Conservation (phyloP, 2,797 vertebrate genomes). For the Darevskia nairensis region DNA sequence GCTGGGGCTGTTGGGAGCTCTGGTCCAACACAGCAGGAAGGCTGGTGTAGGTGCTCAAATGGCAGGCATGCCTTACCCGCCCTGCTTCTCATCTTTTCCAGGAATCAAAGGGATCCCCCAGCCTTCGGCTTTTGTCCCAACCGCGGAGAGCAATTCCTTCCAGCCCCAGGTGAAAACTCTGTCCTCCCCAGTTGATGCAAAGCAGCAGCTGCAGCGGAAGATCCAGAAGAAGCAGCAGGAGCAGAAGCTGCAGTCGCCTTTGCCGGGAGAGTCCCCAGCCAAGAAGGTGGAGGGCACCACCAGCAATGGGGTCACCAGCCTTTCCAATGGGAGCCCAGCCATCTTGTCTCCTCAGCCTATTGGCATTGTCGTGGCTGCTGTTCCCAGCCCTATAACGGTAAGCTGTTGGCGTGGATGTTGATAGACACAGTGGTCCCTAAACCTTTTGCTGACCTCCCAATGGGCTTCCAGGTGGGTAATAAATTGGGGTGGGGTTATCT, state of each 20-base stretch:
- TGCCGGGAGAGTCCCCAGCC: slow-evolving; percentile 85
- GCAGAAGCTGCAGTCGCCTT: slow-evolving; percentile 93
- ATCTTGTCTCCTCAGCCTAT: slow-evolving; percentile 92
- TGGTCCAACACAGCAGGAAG: background rate
- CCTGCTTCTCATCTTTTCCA: slow-evolving; percentile 69
- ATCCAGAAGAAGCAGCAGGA: slow-evolving; percentile 99
- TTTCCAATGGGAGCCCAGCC: slow-evolving; percentile 88
- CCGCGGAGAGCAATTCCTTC: slow-evolving; percentile 91
- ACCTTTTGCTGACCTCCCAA: too few relatives aligned
- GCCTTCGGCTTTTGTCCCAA: slow-evolving; percentile 91
- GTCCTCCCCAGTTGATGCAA: slow-evolving; percentile 93
- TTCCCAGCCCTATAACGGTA: slow-evolving; percentile 96
- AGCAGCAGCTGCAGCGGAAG: slow-evolving; percentile 98
- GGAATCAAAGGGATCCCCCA: slow-evolving; percentile 88
- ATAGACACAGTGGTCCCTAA: too few relatives aligned
- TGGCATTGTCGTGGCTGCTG: slow-evolving; percentile 94
- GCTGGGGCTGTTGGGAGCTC: too few relatives aligned
- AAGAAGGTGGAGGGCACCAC: slow-evolving; percentile 83
- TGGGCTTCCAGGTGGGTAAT: too few relatives aligned
- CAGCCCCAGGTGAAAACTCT: slow-evolving; percentile 91
- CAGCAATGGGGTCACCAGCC: slow-evolving; percentile 81
- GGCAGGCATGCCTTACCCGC: rapidly evolving
- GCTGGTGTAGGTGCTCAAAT: background rate
- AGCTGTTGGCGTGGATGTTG: slow-evolving; percentile 26
- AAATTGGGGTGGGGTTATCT: too few relatives aligned